Evolutionary conservation across 2,888 invertebrate genomes (phyloP).

Genomic region (Rhimphoctona megacephalus): DNA sequence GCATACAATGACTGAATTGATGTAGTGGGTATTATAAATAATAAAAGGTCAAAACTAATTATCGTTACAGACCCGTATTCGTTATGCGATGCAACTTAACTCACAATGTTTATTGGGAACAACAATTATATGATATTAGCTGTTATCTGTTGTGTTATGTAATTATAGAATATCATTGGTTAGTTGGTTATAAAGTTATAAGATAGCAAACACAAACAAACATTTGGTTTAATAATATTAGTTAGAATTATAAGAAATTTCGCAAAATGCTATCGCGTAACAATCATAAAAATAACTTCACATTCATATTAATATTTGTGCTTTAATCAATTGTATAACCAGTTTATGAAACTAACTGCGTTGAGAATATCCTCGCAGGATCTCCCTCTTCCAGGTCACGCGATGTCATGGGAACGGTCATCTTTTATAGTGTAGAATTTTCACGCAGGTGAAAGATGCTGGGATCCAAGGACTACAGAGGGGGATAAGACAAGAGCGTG

Average conservation of each 20-base stretch:
- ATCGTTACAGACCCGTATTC: too few relatives aligned
- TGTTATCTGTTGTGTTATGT: too few relatives aligned
- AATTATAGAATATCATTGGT: too few relatives aligned
- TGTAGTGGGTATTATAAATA: too few relatives aligned
- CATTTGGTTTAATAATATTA: too few relatives aligned
- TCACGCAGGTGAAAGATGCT: conserved; percentile 62
- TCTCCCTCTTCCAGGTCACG: neutral
- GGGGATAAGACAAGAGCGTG: neutral
- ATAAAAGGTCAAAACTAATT: too few relatives aligned
- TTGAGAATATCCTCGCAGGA: conserved; percentile 30
- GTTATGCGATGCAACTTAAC: too few relatives aligned
- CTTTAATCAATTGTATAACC: conserved; percentile 15
- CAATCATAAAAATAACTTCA: neutral
- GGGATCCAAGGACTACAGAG: conserved; percentile 47
- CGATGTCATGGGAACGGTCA: conserved; percentile 70
- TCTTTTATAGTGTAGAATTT: conserved; percentile 15
- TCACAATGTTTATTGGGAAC: too few relatives aligned
- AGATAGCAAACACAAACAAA: too few relatives aligned
- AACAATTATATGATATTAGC: too few relatives aligned
- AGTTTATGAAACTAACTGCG: conserved; percentile 2
- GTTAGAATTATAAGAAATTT: neutral
- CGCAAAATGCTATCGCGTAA: neutral
- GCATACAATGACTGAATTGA: too few relatives aligned
- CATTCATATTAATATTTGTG: neutral
- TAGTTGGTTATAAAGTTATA: too few relatives aligned